These are phyloP conservation scores for Galeopsomyia nigrocyanea DNA, from an alignment of 2,888 invertebrate species.

Conservation along the genomic window DNA sequence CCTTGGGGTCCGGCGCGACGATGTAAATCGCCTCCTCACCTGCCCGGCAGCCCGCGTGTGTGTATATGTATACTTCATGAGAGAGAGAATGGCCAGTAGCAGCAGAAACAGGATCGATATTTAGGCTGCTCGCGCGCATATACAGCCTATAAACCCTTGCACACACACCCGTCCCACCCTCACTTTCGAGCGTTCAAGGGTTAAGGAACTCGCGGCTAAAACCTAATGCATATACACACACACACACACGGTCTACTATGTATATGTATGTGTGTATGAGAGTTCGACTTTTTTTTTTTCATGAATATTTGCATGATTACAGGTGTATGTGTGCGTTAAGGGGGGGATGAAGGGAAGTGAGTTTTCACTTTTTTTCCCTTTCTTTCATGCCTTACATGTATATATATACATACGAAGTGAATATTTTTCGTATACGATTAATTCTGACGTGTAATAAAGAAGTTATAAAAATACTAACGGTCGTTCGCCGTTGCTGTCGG, in stretches of 20 bases:
- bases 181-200: slow-evolving; percentile 51
- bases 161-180: slow-evolving; percentile 33
- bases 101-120: background rate
- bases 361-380: no score
- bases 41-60: no score
- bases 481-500: slow-evolving; percentile 50
- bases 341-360: background rate
- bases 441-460: background rate
- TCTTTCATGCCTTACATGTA: no score
- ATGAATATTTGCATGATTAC: background rate
- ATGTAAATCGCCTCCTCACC: slow-evolving; percentile 61
- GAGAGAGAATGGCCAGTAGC: background rate
- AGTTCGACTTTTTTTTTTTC: no score
- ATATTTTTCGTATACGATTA: background rate
- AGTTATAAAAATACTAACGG: slow-evolving; percentile 46
- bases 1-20: slow-evolving; percentile 48
- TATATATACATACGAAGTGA: no score
- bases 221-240: no score
- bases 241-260: background rate
- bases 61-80: no score
- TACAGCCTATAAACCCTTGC: slow-evolving; percentile 51
- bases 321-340: background rate
- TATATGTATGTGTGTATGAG: background rate
- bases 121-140: background rate
- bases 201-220: slow-evolving; percentile 63